Percentiles rank a stretch among this genome's conserved stretches.
Evolutionary conservation across 2,797 vertebrate genomes (phyloP).

Genomic region (Synanceia verrucosa): DNA sequence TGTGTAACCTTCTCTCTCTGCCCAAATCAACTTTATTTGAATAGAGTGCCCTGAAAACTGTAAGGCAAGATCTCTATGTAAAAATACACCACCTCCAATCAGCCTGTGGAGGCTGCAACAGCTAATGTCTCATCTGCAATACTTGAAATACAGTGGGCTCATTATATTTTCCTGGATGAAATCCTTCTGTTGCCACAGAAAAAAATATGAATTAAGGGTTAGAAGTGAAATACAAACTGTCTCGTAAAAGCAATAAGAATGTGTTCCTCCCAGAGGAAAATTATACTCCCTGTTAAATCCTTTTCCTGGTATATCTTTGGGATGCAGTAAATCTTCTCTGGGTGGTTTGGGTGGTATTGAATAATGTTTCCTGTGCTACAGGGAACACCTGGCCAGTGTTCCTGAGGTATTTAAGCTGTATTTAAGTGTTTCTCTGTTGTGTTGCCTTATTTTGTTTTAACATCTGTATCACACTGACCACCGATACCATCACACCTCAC

Average conservation of each 20-base stretch:
- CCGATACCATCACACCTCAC: not conserved
- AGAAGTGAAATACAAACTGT: not conserved
- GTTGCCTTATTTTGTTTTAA: not conserved
- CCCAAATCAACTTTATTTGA: slow-evolving; percentile 19
- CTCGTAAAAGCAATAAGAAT: not conserved
- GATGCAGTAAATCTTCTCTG: not conserved
- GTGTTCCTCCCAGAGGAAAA: not conserved
- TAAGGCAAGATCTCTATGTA: slow-evolving; percentile 1
- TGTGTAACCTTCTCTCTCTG: slow-evolving; percentile 17
- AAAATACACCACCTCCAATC: slow-evolving; percentile 24
- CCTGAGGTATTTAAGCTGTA: too few species aligned
- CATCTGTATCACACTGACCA: not conserved
- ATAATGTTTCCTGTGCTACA: not conserved
- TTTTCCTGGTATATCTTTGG: not conserved
- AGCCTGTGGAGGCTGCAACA: not conserved
- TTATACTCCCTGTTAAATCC: not conserved
- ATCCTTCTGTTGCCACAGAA: not conserved
- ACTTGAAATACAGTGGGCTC: not conserved
- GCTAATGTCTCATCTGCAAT: not conserved
- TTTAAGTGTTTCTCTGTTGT: too few species aligned
- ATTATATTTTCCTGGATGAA: not conserved
- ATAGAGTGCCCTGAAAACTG: slow-evolving; percentile 18
- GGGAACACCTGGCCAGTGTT: not conserved
- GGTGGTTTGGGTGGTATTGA: not conserved
- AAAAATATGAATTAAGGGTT: not conserved